Evolutionary conservation across 2,888 invertebrate species (phyloP).

Genomic region (Pogonocherus hispidulus): DNA sequence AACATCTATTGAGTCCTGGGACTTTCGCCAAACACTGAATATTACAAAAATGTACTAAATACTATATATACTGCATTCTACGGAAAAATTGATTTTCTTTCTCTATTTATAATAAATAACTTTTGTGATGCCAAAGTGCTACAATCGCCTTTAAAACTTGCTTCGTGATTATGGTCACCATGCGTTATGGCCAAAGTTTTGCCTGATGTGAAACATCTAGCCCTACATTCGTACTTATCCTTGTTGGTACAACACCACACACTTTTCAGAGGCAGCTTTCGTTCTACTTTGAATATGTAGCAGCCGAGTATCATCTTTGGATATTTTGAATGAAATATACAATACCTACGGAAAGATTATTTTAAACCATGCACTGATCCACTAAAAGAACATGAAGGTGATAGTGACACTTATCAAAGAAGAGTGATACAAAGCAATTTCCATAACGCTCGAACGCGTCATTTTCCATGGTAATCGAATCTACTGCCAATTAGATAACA

Average conservation of each 20-base stretch:
- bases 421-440: too few relatives aligned
- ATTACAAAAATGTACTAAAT: too few relatives aligned
- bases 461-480: too few relatives aligned
- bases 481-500: too few relatives aligned
- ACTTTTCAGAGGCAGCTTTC: constrained; percentile 42
- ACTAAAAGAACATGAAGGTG: too few relatives aligned
- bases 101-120: background rate
- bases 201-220: constrained; percentile 27
- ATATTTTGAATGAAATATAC: constrained; percentile 50
- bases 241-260: constrained; percentile 53
- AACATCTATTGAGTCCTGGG: too few relatives aligned
- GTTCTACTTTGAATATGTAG: constrained; percentile 50
- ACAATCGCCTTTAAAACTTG: background rate
- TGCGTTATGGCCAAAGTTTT: background rate
- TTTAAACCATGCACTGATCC: too few relatives aligned
- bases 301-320: constrained; percentile 52
- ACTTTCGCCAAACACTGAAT: too few relatives aligned
- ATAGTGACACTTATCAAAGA: too few relatives aligned
- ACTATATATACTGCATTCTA: too few relatives aligned
- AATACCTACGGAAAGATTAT: constrained; percentile 46
- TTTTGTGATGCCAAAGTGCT: background rate
- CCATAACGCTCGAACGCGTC: too few relatives aligned
- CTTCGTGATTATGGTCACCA: constrained; percentile 1
- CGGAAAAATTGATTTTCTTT: too few relatives aligned
- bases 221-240: constrained; percentile 40